Evolutionary conservation across 1,140 invertebrate genomes (phyloP).

Genomic region (Lordiphosa collinella): DNA sequence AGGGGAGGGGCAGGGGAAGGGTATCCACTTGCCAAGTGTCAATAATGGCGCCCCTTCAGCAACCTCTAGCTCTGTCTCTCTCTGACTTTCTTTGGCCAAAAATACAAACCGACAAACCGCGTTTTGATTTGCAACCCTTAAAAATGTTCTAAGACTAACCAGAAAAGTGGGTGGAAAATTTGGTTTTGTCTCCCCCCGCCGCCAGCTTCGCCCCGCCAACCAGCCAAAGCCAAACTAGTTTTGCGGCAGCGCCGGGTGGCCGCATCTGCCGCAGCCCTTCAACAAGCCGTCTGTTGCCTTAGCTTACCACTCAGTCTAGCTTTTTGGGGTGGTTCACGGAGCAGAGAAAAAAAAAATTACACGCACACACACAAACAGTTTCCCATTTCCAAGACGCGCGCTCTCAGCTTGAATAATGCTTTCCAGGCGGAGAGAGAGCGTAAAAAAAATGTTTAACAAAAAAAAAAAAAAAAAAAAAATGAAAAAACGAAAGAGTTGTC

Average conservation of each 20-base stretch:
- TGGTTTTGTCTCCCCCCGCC: constrained; percentile 38
- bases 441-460: constrained; percentile 31
- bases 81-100: constrained; percentile 56
- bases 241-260: constrained; percentile 54
- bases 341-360: constrained; percentile 25
- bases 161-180: constrained; percentile 72
- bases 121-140: constrained; percentile 78
- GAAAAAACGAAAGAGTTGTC: constrained; percentile 60
- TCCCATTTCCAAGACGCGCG: constrained; percentile 35
- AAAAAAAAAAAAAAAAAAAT: constrained; percentile 6
- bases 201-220: constrained; percentile 22
- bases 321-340: constrained; percentile 34
- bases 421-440: constrained; percentile 28
- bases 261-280: constrained; percentile 43
- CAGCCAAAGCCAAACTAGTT: constrained; percentile 73
- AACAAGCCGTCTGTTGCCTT: constrained; percentile 10
- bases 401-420: constrained; percentile 15
- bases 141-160: constrained; percentile 54
- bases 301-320: constrained; percentile 16
- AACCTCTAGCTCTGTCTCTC: constrained; percentile 2
- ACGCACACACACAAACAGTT: constrained; percentile 12
- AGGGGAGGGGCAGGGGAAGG: background rate
- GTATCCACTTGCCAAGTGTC: constrained; percentile 54
- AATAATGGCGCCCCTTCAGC: constrained; percentile 55
- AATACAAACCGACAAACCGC: constrained; percentile 78